Evolutionary conservation across 2,797 vertebrate species (phyloP), one percentile per base, ranked within the genome.

Genomic region (Merluccius polli): DNA sequence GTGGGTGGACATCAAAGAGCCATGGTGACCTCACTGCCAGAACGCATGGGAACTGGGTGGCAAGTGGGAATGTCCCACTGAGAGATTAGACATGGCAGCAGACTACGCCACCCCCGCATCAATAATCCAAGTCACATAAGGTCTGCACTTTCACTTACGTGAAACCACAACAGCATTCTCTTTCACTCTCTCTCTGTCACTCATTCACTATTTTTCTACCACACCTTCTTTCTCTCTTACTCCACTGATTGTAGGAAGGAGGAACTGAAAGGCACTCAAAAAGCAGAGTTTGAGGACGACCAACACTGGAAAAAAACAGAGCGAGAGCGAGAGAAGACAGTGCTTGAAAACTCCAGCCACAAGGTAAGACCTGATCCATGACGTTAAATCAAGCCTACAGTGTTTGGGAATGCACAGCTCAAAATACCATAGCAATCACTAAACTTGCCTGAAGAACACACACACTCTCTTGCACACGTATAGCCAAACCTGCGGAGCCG

Each of bases 101-200:
- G 32, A 79, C 32, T 13, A 73, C 29, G 41, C 71, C 16, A 74
- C 78, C 65, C 77, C 31, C 24, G 75, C 79, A 84, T 89, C 79
- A 89, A 87, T 12, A 0, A 31, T 87, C 78, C 8, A 63, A 15
- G 13, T 70, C 33, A 73, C 0, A 89, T 81, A 91, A 76, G 84
- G 71, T 68, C 65, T 44, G 12, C 5, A 21, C 44, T 88, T 88
- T 70, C 71, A 69, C n/a, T 30, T 75, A 4, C 18, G 2, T 8
- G 21, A 69, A 24, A n/a, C 52, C 3, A 48, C 63, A 21, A 21
- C 0, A 3, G 24, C 52, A 52, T 0, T 76, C n/a, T 38, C 4
- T 70, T n/a, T 15, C 71, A 79, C 52, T 74, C 24, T 69, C 13
- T 74, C 16, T 27, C 63, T 69, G 59, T 27, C 15, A 31, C 72